A percentile compares a stretch with the other conserved stretches of the same genome.
These are phyloP conservation scores for Xenopus borealis DNA, from an alignment of 2,113 vertebrate genomes.

Conservation along the genomic window DNA sequence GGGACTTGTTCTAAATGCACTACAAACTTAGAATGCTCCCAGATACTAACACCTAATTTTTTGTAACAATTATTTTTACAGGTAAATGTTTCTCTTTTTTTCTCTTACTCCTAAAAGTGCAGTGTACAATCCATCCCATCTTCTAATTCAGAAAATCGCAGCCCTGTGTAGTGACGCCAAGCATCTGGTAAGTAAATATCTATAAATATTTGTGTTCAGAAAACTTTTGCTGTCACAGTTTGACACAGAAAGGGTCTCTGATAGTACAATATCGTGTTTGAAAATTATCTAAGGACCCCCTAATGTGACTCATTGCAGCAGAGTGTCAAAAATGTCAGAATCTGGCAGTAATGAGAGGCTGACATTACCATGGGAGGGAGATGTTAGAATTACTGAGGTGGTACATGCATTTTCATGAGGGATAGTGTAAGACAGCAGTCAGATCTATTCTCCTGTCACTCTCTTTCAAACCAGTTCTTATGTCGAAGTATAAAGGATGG, in stretches of 20 bases:
- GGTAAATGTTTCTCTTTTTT: too few relatives aligned
- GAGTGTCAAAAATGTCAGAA: conserved; percentile 87
- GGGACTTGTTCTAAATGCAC: too few relatives aligned
- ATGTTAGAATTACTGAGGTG: conserved; percentile 86
- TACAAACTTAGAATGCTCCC: too few relatives aligned
- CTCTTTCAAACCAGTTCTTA: conserved; percentile 51
- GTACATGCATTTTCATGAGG: conserved; percentile 87
- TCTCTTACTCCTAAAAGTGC: not conserved
- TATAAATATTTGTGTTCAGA: conserved; percentile 37
- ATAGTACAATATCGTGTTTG: conserved; percentile 65
- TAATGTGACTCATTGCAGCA: conserved; percentile 77
- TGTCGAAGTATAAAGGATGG: conserved; percentile 27
- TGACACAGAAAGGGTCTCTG: conserved; percentile 60
- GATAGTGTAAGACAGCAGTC: conserved; percentile 76
- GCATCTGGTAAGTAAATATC: conserved; percentile 41
- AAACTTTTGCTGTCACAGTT: conserved; percentile 71
- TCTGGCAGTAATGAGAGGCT: conserved; percentile 83
- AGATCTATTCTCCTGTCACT: conserved; percentile 68
- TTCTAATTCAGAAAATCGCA: conserved; percentile 6
- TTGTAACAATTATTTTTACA: too few relatives aligned
- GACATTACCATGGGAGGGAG: conserved; percentile 89
- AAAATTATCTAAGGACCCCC: conserved; percentile 90
- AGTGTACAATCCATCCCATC: conserved; percentile 5
- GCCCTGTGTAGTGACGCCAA: conserved; percentile 22
- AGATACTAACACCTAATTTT: too few relatives aligned